Evolutionary conservation across 2,888 invertebrate genomes (phyloP).

Genomic region (Therioaphis trifolii): DNA sequence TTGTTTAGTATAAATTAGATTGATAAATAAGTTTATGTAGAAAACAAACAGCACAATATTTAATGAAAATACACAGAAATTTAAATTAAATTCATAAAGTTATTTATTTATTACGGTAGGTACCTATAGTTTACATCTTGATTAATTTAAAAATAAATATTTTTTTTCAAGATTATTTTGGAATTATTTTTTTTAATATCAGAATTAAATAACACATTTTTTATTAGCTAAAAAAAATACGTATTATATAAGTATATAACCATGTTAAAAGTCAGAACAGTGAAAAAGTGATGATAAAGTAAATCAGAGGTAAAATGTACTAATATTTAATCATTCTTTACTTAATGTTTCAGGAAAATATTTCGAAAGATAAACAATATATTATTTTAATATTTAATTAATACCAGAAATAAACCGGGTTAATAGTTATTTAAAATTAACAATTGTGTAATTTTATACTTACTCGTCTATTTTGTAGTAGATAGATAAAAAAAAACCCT

Average conservation of each 20-base stretch:
- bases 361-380: too few species aligned
- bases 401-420: too few species aligned
- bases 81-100: slow-evolving; percentile 12
- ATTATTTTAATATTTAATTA: too few species aligned
- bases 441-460: too few species aligned
- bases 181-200: not conserved
- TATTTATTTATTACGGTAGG: not conserved
- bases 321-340: not conserved
- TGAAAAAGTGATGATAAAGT: not conserved
- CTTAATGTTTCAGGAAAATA: too few species aligned
- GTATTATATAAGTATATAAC: too few species aligned
- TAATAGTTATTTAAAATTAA: too few species aligned
- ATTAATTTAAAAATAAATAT: not conserved
- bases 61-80: not conserved
- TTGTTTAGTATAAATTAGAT: not conserved
- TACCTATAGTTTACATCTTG: not conserved
- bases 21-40: not conserved
- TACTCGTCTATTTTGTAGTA: too few species aligned
- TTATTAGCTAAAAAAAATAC: not conserved
- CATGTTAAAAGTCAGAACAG: not conserved
- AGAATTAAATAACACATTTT: not conserved
- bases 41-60: not conserved
- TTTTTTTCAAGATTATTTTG: slow-evolving; percentile 4
- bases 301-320: not conserved
- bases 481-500: too few species aligned